Evolutionary conservation across 30 jellyfish, hydroid and myxozoan genomes (phyloP).

Genomic region (Aurelia aurita complex sp. Pacific): DNA sequence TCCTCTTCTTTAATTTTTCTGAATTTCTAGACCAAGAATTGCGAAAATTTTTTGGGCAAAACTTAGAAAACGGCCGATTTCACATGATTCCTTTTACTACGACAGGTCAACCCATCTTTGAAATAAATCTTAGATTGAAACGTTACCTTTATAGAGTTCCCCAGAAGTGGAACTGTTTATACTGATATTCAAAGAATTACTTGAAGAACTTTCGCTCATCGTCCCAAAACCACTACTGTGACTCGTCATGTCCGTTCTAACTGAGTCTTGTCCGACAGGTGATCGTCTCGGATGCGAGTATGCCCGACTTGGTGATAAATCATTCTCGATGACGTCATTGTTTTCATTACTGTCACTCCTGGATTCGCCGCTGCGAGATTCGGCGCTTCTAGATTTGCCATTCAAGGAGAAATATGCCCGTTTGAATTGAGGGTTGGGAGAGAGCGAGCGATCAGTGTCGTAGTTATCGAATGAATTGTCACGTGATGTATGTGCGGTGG

Average conservation of each 20-base stretch:
- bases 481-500: constrained; percentile 34
- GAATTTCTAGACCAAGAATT: too few relatives aligned
- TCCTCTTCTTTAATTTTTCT: too few relatives aligned
- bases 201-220: constrained; percentile 85
- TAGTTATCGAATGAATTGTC: constrained; percentile 61
- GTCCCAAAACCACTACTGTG: constrained; percentile 89
- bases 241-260: constrained; percentile 70
- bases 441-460: constrained; percentile 44
- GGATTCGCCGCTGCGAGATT: constrained; percentile 48
- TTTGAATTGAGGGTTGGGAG: constrained; percentile 39
- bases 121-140: too few relatives aligned
- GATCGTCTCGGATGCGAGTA: constrained; percentile 31
- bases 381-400: constrained; percentile 27
- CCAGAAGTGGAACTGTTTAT: constrained; percentile 49
- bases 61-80: too few relatives aligned
- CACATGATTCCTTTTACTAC: too few relatives aligned
- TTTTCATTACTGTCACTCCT: constrained; percentile 57
- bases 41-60: too few relatives aligned
- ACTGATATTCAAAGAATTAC: constrained; percentile 54
- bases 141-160: constrained; percentile 78
- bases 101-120: too few relatives aligned
- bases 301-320: constrained; percentile 41
- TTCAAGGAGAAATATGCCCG: constrained; percentile 34
- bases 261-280: constrained; percentile 68
- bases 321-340: constrained; percentile 39